Base-by-base conservation (phyloP, 2,113 vertebrate species). In the Canis aureus region DNA sequence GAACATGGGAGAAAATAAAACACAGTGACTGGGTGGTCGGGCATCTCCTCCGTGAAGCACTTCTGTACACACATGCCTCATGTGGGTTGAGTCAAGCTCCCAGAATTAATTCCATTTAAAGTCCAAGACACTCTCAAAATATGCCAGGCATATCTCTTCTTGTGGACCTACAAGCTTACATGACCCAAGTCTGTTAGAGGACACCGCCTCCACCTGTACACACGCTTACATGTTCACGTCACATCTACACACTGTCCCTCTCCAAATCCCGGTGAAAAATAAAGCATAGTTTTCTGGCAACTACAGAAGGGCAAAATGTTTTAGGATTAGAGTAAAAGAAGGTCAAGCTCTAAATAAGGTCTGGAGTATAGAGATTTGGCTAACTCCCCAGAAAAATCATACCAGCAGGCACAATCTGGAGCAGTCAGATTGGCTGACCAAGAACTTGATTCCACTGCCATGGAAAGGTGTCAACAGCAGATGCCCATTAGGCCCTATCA, bases 301-400 rank as follows among this genome's bases (percentile, higher is more conserved):
- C 73, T 73, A 67, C 16, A 71, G 71, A 85, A 78, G 2, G 93
- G 90, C 53, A 86, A 86, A 97, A 38, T 35, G 17, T 66, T 92
- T 92, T 35, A 78, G 83, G 76, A 95, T 92, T 76, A 79, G 35
- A 91, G 66, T 85, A 60, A 96, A 97, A 97, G 73, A 80, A 96
- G 94, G 79, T 66, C 87, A 94, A 43, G 35, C 32, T 84, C 83
- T 97, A 92, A 91, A 80, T 96, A 69, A 95, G 90, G 66, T 83
- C 35, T 73, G 27, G 17, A 38, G 73, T 43, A 55, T 43, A 29
- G 59, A n/a, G 67, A 60, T 69, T 29, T 92, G 94, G 95, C 92
- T 53, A 69, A 43, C 49, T 78, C 73, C 78, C 83, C 88, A 73
- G 73, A 91, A 96, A 83, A 93, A 11, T 66, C 27, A 0, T 20